Conservation (phyloP, 2,113 vertebrate species). For the Clarias magur region DNA sequence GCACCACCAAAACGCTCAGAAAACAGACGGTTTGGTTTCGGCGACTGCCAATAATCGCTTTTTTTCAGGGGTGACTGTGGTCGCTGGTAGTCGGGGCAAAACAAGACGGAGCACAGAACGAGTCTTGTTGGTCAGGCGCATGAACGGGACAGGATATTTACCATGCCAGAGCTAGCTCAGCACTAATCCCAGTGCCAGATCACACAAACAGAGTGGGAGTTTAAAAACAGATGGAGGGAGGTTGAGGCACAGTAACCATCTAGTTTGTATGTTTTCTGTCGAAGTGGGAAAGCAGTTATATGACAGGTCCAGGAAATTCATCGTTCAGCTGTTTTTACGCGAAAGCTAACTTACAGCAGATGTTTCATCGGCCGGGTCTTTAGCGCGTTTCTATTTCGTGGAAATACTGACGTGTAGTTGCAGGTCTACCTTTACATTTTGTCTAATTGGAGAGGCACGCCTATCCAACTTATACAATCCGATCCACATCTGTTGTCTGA, state of each 20-base stretch:
- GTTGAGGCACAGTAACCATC: slow-evolving; percentile 20
- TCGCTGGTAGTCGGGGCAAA: background rate
- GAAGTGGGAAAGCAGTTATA: slow-evolving; percentile 3
- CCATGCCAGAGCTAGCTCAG: slow-evolving; percentile 40
- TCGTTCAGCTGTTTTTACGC: background rate
- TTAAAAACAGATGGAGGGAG: background rate
- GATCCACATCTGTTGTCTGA: background rate
- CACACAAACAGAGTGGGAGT: slow-evolving; percentile 29
- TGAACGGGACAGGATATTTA: slow-evolving; percentile 32
- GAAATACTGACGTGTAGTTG: background rate
- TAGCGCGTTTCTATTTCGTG: background rate
- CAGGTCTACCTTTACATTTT: background rate
- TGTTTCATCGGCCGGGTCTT: background rate
- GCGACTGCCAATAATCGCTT: background rate
- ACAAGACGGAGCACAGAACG: background rate
- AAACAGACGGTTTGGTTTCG: slow-evolving; percentile 32
- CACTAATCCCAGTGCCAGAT: slow-evolving; percentile 29
- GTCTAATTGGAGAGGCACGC: background rate
- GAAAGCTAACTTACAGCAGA: background rate
- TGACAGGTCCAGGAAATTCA: background rate
- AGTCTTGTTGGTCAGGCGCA: slow-evolving; percentile 28
- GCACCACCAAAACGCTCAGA: slow-evolving; percentile 43
- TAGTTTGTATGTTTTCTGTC: slow-evolving; percentile 11
- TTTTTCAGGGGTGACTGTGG: slow-evolving; percentile 24
- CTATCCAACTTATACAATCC: background rate